These are phyloP conservation scores for Falco columbarius DNA, from an alignment of 2,797 vertebrate species.

Conservation along the genomic window DNA sequence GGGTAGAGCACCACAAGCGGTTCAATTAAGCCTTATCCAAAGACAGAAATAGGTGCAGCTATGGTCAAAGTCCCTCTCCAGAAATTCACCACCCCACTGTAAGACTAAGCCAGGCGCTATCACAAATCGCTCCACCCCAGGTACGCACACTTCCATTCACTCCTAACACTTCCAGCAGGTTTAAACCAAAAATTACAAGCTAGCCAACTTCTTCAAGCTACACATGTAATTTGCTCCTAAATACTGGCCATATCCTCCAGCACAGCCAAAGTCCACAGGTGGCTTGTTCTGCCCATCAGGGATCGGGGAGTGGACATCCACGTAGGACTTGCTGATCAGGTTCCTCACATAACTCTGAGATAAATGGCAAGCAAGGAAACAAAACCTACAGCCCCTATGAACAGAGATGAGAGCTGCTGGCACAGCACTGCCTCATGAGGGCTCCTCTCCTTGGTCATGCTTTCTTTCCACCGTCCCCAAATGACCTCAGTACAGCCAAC, in stretches of 20 bases:
- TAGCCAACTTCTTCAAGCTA: background rate
- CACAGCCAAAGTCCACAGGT: background rate
- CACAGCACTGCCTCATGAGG: background rate
- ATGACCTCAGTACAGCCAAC: background rate
- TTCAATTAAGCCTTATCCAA: background rate
- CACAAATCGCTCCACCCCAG: background rate
- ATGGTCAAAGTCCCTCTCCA: background rate
- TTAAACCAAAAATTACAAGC: background rate
- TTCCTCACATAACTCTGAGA: background rate
- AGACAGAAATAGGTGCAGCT: background rate
- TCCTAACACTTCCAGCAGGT: background rate
- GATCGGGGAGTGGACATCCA: background rate
- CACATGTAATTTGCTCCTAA: background rate
- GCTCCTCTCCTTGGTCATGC: background rate
- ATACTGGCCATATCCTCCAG: background rate
- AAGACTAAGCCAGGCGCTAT: background rate
- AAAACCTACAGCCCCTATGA: background rate
- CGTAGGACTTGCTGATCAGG: accelerated
- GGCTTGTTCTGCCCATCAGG: background rate
- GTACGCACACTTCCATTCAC: accelerated
- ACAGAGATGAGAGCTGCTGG: background rate
- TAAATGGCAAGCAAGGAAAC: background rate
- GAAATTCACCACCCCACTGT: background rate
- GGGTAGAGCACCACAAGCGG: background rate
- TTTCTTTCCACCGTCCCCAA: background rate